Evolutionary conservation across 1,140 invertebrate species (phyloP), one percentile per base, ranked within the genome.

Genomic region (Mya arenaria): DNA sequence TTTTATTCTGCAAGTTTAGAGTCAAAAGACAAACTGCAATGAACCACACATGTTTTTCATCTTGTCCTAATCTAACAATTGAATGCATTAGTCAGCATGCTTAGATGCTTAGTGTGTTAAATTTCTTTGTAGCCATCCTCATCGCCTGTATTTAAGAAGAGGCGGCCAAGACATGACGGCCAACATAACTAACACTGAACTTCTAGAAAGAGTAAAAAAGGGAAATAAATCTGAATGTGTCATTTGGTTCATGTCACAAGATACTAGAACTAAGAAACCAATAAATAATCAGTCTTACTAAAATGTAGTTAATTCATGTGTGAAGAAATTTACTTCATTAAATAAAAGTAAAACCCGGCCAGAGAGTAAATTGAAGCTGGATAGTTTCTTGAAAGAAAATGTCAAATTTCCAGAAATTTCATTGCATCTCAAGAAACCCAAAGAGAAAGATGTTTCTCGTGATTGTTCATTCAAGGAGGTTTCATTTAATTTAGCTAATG

Each of bases 391-490:
- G n/a, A 5, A n/a, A 3, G 8, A 10, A 3, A 32, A 44, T 6
- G 10, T 48, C 2, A 23, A 8, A 10, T 44, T 69, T 69, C 66
- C 66, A 4, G n/a, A 69, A 52, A 8, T 23, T 48, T 25, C n/a
- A 48, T 25, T 25, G 5, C n/a, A 69, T 25, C 23, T 69, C 2
- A 69, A 30, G n/a, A 69, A 69, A 32, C 8, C 37, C 5, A 69
- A 41, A 32, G 41, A 17, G 4, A 69, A 15, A 30, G 41, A 69
- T 8, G 28, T 48, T 69, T 19, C 15, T 15, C 17, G n/a, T 69
- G 28, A 69, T 48, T 69, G 66, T 69, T 69, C 44, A 44, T 69
- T 10, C 23, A 68, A 23, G 25, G 25, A 4, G 4, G 39, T 68
- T 28, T n/a, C n/a, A n/a, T n/a, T n/a, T n/a, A n/a, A n/a, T n/a